Evolutionary conservation across 2,888 invertebrate genomes (phyloP).

Genomic region (Caenorhabditis virilis): DNA sequence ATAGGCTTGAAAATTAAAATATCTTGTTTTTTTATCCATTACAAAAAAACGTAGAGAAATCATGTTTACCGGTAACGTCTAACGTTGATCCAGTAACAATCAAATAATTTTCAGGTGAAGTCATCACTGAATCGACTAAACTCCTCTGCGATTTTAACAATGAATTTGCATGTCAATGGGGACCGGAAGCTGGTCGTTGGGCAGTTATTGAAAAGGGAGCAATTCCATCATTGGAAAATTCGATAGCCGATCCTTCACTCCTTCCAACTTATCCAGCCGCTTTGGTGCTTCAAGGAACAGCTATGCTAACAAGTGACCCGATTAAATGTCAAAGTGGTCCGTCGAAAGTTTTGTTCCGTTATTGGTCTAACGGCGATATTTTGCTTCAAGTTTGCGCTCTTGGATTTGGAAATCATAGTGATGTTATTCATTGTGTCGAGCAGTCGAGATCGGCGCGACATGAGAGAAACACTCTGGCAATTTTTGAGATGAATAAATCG

Average conservation of each 20-base stretch:
- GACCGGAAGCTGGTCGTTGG: constrained; percentile 64
- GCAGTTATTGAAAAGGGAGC: constrained; percentile 63
- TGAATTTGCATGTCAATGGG: constrained; percentile 65
- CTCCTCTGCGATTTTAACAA: constrained; percentile 63
- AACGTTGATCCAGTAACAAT: no score
- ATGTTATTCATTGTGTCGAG: constrained; percentile 45
- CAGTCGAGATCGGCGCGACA: constrained; percentile 29
- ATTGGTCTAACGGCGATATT: constrained; percentile 65
- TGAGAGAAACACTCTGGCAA: constrained; percentile 50
- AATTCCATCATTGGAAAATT: constrained; percentile 61
- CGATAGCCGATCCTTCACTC: constrained; percentile 35
- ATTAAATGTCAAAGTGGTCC: constrained; percentile 62
- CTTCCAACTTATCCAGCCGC: constrained; percentile 63
- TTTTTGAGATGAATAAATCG: constrained; percentile 56
- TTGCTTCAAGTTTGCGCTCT: constrained; percentile 64
- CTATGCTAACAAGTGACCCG: constrained; percentile 64
- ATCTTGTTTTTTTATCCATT: no score
- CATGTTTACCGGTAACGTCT: no score
- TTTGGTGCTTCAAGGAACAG: constrained; percentile 62
- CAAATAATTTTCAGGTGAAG: constrained; percentile 37
- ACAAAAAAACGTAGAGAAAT: no score
- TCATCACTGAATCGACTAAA: constrained; percentile 56
- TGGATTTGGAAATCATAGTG: constrained; percentile 48
- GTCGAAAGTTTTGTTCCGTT: constrained; percentile 66
- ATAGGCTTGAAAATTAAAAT: no score